Evolutionary conservation across 2,888 invertebrate species (phyloP), one percentile per base, ranked within the genome.

Genomic region (Lycia hirtaria): DNA sequence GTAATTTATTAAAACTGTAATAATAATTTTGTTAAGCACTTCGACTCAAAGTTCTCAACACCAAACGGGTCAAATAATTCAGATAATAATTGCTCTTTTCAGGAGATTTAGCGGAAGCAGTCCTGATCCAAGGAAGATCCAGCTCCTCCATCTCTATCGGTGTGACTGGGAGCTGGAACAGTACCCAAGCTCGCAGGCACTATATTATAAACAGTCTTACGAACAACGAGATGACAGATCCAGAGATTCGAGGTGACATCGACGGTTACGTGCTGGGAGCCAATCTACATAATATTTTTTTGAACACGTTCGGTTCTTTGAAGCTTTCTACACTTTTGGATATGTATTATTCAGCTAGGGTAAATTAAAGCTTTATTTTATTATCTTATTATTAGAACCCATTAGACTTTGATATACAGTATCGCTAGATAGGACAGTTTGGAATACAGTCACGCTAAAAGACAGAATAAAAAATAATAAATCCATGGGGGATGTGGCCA

Each of bases 21-120:
- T n/a, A n/a, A n/a, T n/a, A n/a, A n/a, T n/a, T n/a, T n/a, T n/a
- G n/a, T n/a, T n/a, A n/a, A n/a, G n/a, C n/a, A n/a, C n/a, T n/a
- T n/a, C n/a, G n/a, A n/a, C n/a, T n/a, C n/a, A n/a, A n/a, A n/a
- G n/a, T n/a, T n/a, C n/a, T n/a, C n/a, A n/a, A n/a, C n/a, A n/a
- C n/a, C n/a, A n/a, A n/a, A n/a, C n/a, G n/a, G n/a, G n/a, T n/a
- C n/a, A n/a, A n/a, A n/a, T n/a, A n/a, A n/a, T n/a, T n/a, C n/a
- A n/a, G n/a, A n/a, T n/a, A n/a, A n/a, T n/a, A n/a, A n/a, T 6
- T 5, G 14, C 6, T 22, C 5, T 10, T 20, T 10, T n/a, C 37
- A 93, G 96, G 96, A 59, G 96, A 97, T 76, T 85, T 97, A 60
- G 95, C 96, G 0, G 96, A 97, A 85, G 94, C 95, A 1, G 92